Percentiles rank a stretch among this genome's conserved stretches.
Conservation (phyloP, 2,113 vertebrate species). For the Bettongia penicillata region DNA sequence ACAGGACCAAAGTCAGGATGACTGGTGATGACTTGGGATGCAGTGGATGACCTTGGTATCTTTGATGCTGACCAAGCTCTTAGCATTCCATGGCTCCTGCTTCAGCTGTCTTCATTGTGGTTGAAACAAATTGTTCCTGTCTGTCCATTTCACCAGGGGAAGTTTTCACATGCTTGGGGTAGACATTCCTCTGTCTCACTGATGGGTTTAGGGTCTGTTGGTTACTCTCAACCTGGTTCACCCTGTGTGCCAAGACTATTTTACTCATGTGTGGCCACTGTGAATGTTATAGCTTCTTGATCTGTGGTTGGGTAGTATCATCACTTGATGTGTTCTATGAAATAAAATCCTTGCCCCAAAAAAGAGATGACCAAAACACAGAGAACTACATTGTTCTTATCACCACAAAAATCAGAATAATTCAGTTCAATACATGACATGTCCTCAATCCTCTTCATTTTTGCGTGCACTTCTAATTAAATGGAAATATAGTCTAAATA, state of each 20-base stretch:
- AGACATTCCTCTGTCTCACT: no score
- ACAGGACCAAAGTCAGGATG: not conserved
- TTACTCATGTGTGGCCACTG: no score
- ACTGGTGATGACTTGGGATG: not conserved
- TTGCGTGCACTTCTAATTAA: not conserved
- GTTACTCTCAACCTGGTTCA: not conserved
- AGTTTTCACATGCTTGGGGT: not conserved
- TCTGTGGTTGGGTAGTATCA: not conserved
- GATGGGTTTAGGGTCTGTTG: not conserved
- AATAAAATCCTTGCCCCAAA: not conserved
- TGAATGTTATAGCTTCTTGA: not conserved
- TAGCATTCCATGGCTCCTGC: not conserved
- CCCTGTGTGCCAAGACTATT: not conserved
- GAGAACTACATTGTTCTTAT: not conserved
- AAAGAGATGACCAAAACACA: not conserved
- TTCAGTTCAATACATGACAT: not conserved
- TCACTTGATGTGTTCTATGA: not conserved
- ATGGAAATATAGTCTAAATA: not conserved
- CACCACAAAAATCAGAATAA: not conserved
- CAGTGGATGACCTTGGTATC: not conserved
- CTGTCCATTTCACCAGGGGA: not conserved
- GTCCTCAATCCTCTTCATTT: not conserved
- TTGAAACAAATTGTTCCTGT: not conserved
- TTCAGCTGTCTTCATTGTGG: not conserved
- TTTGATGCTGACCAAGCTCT: not conserved